phyloP scores from a whole-genome alignment of 2,113 vertebrate genomes.

The Miniopterus natalensis region DNA sequence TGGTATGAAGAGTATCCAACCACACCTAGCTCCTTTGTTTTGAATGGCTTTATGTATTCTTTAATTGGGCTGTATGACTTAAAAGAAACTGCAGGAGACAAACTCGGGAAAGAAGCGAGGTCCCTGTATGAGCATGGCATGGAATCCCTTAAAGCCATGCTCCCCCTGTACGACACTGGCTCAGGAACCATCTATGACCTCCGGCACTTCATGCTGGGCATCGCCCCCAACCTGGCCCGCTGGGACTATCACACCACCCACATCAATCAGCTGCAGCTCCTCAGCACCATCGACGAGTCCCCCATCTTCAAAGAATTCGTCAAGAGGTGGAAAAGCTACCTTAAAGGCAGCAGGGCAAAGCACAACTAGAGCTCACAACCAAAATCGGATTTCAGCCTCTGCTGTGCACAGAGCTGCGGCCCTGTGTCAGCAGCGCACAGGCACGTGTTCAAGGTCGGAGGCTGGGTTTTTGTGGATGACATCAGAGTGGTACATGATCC shows the following conservation, averaged over 20 bases:
- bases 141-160: conserved; percentile 97
- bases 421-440: background rate
- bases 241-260: conserved; percentile 99
- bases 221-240: conserved; percentile 97
- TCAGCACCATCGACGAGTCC: conserved; percentile 93
- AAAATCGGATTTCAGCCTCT: conserved; percentile 46
- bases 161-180: conserved; percentile 97
- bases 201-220: conserved; percentile 96
- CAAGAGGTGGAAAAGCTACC: conserved; percentile 97
- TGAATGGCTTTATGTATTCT: conserved; percentile 99
- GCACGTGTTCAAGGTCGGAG: background rate
- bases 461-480: background rate
- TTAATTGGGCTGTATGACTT: conserved; percentile 96
- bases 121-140: conserved; percentile 94
- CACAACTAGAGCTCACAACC: conserved; percentile 94
- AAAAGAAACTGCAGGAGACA: conserved; percentile 95
- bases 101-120: conserved; percentile 92
- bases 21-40: conserved; percentile 96
- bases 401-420: background rate
- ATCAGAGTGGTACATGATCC: conserved; percentile 78
- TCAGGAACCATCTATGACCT: conserved; percentile 98
- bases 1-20: conserved; percentile 99
- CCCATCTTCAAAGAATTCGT: conserved; percentile 96
- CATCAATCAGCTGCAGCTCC: conserved; percentile 99
- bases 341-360: conserved; percentile 96